These are phyloP conservation scores for Oncorhynchus mykiss DNA, from an alignment of 2,113 vertebrate genomes.

Conservation along the genomic window DNA sequence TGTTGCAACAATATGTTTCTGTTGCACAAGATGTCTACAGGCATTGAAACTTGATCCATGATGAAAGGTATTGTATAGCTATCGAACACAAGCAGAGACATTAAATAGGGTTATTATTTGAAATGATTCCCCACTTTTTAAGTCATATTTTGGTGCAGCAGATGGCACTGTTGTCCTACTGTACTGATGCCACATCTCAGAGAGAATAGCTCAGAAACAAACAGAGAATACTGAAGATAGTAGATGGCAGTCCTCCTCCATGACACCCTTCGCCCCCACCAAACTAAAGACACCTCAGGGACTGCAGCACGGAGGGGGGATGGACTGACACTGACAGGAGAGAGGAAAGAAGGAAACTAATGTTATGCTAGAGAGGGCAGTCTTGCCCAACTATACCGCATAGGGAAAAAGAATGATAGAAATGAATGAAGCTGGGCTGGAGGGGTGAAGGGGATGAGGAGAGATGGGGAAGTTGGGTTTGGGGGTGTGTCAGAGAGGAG, in stretches of 20 bases:
- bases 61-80: background rate
- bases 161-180: background rate
- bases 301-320: background rate
- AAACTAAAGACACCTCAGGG: background rate
- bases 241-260: background rate
- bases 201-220: background rate
- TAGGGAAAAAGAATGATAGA: slow-evolving; percentile 20
- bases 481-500: background rate
- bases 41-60: background rate
- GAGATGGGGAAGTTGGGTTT: too few relatives aligned
- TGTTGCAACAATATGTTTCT: background rate
- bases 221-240: background rate
- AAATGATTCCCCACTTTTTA: background rate
- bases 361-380: slow-evolving; percentile 61
- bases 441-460: slow-evolving; percentile 9
- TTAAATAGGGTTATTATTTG: background rate
- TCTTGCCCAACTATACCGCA: slow-evolving; percentile 37
- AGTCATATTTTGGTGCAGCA: background rate
- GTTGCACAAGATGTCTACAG: background rate
- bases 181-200: background rate
- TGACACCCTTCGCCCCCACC: background rate
- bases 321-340: slow-evolving; percentile 9
- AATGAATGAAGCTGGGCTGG: too few relatives aligned
- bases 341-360: background rate
- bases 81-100: too few relatives aligned